Percentiles rank a stretch among this genome's conserved stretches.
Evolutionary conservation across 1,140 invertebrate genomes (phyloP).

Genomic region (Caenorhabditis latens): DNA sequence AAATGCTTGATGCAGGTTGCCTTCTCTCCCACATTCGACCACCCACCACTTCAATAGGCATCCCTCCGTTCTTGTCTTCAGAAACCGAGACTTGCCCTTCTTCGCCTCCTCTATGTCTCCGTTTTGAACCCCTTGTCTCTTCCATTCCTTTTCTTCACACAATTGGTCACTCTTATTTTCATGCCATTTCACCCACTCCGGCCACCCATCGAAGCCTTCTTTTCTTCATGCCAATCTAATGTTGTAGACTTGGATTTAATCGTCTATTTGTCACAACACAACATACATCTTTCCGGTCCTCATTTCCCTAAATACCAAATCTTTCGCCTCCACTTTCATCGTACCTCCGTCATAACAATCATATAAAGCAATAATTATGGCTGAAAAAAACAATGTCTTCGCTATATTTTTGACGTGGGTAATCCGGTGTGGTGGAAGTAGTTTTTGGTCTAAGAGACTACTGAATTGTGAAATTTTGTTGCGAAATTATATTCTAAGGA

Average conservation of each 20-base stretch:
- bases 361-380: conserved; percentile 43
- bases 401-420: neutral
- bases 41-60: conserved; percentile 35
- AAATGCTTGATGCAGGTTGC: conserved; percentile 36
- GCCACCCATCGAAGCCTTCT: neutral
- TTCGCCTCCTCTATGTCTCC: neutral
- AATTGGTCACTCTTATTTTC: conserved; percentile 50
- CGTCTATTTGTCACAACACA: conserved; percentile 40
- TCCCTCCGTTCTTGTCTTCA: neutral
- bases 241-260: conserved; percentile 36
- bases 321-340: neutral
- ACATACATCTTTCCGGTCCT: conserved; percentile 40
- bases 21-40: conserved; percentile 6
- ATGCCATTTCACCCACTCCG: neutral
- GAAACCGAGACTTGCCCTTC: conserved; percentile 54
- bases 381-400: conserved; percentile 5
- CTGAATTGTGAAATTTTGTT: no score
- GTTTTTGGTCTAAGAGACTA: no score
- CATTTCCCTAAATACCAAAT: conserved; percentile 42
- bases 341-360: conserved; percentile 11
- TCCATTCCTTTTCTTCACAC: neutral
- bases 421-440: no score
- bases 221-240: conserved; percentile 34
- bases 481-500: no score
- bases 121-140: conserved; percentile 8